Evolutionary conservation across 2,113 vertebrate genomes (phyloP), one percentile per base, ranked within the genome.

Genomic region (Perca flavescens): DNA sequence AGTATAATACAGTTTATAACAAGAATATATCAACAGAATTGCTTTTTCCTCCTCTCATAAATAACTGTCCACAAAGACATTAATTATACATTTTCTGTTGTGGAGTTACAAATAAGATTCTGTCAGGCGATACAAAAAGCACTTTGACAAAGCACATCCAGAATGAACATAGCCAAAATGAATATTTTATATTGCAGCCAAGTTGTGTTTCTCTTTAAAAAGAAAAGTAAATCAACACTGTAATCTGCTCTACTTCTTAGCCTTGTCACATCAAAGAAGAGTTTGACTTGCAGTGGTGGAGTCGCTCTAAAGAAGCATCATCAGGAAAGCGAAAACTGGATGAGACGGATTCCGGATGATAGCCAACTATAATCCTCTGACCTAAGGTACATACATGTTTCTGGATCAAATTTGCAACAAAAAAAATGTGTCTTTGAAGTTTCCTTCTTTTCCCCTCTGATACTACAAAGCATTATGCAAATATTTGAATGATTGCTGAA

Each of bases 241-340:
- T 84, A 54, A 4, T 90, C 34, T 86, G n/a, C 50, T 85, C 63
- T 31, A 0, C 64, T 71, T 70, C 77, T 14, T 57, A 96, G 95
- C 90, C 91, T 1, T 95, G 94, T 90, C 78, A 84, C 80, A 74
- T 92, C 74, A 89, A 36, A 69, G 89, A 89, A 17, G 89, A 95
- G 75, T 93, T 95, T 46, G 94, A 95, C 83, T 61, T 95, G 71
- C 77, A 76, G 67, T 82, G 86, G 73, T 91, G 92, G 94, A 90
- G 88, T 50, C 81, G 66, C 34, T 60, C 88, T 12, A 40, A 64
- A 77, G 89, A 73, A 5, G 13, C 19, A 17, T 8, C 67, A 2
- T 80, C 86, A 0, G 92, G 87, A 25, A 95, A 95, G 78, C 90
- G 92, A 52, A 94, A 92, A 68, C 82, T 86, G 64, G 90, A 86